Evolutionary conservation across 2,888 invertebrate species (phyloP).

Genomic region (Onthophagus sagittarius): DNA sequence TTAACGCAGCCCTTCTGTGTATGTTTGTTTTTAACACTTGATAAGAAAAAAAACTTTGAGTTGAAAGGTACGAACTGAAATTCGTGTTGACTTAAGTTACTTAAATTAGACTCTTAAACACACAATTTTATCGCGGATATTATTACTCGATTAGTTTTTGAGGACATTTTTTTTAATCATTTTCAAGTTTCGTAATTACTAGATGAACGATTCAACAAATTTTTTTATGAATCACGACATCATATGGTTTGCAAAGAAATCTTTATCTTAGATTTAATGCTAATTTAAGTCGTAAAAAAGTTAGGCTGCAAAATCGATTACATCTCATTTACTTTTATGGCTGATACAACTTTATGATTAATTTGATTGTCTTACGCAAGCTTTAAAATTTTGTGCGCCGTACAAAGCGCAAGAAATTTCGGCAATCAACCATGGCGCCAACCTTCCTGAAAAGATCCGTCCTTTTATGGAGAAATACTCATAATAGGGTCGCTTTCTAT

Average conservation of each 20-base stretch:
- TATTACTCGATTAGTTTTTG: background rate
- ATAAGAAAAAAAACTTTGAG: background rate
- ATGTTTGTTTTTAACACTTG: background rate
- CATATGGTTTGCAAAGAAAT: background rate
- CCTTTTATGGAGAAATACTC: conserved; percentile 5
- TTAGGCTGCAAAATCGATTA: background rate
- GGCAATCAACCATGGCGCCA: conserved; percentile 5
- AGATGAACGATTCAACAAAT: background rate
- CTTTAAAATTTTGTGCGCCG: background rate
- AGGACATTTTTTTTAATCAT: background rate
- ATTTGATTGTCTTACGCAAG: conserved; percentile 1
- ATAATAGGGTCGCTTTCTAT: conserved; percentile 12
- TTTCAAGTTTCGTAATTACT: background rate
- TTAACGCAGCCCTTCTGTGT: background rate
- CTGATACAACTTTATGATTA: background rate
- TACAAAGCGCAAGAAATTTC: background rate
- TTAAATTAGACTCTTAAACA: background rate
- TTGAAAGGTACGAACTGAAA: background rate
- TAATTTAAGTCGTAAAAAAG: background rate
- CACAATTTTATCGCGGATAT: background rate
- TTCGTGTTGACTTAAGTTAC: background rate
- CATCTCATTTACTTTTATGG: background rate
- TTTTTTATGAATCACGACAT: background rate
- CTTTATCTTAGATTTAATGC: background rate
- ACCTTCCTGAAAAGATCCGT: background rate